Evolutionary conservation across 2,888 invertebrate genomes (phyloP), one percentile per base, ranked within the genome.

Genomic region (Atherix ibis): DNA sequence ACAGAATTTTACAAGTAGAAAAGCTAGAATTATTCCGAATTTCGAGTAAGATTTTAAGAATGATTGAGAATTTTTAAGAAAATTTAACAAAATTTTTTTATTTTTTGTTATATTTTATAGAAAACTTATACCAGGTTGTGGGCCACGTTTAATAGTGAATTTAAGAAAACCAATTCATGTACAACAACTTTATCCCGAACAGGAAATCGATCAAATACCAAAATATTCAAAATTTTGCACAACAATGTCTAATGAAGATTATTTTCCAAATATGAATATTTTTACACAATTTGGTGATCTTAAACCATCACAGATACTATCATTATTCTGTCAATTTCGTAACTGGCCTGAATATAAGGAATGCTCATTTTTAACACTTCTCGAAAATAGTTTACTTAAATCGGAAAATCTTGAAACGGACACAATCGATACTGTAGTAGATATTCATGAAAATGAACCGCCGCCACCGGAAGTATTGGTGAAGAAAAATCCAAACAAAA

Each of bases 61-160:
- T 27, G 31, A 24, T 3, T 14, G n/a, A n/a, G 3, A 9, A 16
- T 29, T 24, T 30, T 9, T 12, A 12, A 32, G 6, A 24, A n/a
- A n/a, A n/a, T n/a, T 5, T 27, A 14, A 30, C 28, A 33, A 33
- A 33, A 27, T 18, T 15, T 10, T 16, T 18, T 18, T 33, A 29
- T 19, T 26, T 26, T 29, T 34, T 33, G 36, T 42, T 35, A 31
- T 38, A 36, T 32, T 38, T 51, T 51, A 19, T 39, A 74, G 73
- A 45, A 73, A 72, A 52, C 77, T 76, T 73, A 66, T 80, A 40
- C 81, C 83, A 1, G 74, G 73, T 2, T 78, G 77, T 54, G 83
- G 83, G 1, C 64, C 71, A 3, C 66, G 67, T 51, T 55, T 79
- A 2, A 76, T 79, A 32, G 43, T 54, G 18, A 56, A 55, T 38